Evolutionary conservation across 2,888 invertebrate species (phyloP), one percentile per base, ranked within the genome.

Genomic region (Maniola hyperantus): DNA sequence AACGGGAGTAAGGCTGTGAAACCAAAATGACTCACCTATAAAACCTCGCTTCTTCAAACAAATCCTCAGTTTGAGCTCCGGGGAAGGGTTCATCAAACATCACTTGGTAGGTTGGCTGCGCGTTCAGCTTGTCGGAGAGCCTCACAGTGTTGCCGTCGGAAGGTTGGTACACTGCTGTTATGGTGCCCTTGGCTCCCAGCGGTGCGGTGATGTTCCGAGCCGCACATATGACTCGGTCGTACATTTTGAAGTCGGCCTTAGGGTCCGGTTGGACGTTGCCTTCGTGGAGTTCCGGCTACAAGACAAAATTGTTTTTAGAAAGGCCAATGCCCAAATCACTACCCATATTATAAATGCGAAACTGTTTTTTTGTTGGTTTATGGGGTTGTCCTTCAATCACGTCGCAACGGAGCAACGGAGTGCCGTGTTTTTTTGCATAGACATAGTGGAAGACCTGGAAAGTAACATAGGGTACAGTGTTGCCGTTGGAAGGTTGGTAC

Each of bases 211-310:
- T 96, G 62, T 95, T 94, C 42, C 94, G 94, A 39, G 96, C 93
- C 0, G 96, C 95, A 79, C 96, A 95, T 5, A 98, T 95, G 55
- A 99, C 95, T 61, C 99, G 94, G 89, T 99, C 99, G 78, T 96
- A 95, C 69, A 99, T 81, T 69, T 90, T 80, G 87, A 94, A 96
- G 63, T 93, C 93, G 0, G 95, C 94, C 8, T 88, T 90, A 0
- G 94, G 88, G 84, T 97, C 97, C 0, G 97, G 97, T 7, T 93
- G 83, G 46, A 94, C 80, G 75, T 94, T 94, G 63, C 94, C 74
- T 91, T 94, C 79, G 87, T 93, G 83, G 63, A 92, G 80, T 48
- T 92, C 91, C 59, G 90, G 82, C 93, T 93, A 76, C 15, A 36
- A 48, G 36, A 39, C 6, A 46, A 44, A 18, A 8, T 8, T 50